Evolutionary conservation across 1,140 invertebrate genomes (phyloP).

Genomic region (Drosophila neocordata): DNA sequence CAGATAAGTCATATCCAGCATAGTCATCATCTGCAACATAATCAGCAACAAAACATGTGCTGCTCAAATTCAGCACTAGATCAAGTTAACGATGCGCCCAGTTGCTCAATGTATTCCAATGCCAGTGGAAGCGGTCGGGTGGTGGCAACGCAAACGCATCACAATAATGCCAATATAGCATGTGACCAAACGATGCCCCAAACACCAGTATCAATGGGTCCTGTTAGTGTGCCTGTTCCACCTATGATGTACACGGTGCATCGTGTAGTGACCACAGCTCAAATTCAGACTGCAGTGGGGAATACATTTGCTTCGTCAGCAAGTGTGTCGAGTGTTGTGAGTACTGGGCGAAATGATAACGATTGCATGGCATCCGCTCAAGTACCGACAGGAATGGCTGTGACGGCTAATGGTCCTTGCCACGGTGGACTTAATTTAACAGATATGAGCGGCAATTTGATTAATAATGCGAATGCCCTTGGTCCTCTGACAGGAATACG

Average conservation of each 20-base stretch:
- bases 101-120: constrained; percentile 56
- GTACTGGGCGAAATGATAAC: constrained; percentile 65
- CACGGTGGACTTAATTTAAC: constrained; percentile 41
- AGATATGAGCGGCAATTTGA: constrained; percentile 62
- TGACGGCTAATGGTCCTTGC: constrained; percentile 51
- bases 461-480: constrained; percentile 53
- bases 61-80: constrained; percentile 50
- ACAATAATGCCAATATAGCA: constrained; percentile 40
- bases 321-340: constrained; percentile 79
- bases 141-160: constrained; percentile 67
- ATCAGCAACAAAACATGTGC: constrained; percentile 39
- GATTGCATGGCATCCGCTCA: constrained; percentile 63
- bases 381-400: constrained; percentile 54
- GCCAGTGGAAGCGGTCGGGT: constrained; percentile 49
- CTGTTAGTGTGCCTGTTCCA: constrained; percentile 64
- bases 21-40: constrained; percentile 57
- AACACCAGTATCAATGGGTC: constrained; percentile 51
- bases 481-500: constrained; percentile 50
- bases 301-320: constrained; percentile 81
- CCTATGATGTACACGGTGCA: constrained; percentile 81
- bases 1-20: constrained; percentile 48
- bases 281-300: constrained; percentile 78
- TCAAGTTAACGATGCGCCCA: constrained; percentile 49
- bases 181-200: constrained; percentile 56
- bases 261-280: constrained; percentile 79